These are phyloP conservation scores for Lamprologus tigripictilis DNA, from an alignment of 2,113 vertebrate species.

Conservation along the genomic window DNA sequence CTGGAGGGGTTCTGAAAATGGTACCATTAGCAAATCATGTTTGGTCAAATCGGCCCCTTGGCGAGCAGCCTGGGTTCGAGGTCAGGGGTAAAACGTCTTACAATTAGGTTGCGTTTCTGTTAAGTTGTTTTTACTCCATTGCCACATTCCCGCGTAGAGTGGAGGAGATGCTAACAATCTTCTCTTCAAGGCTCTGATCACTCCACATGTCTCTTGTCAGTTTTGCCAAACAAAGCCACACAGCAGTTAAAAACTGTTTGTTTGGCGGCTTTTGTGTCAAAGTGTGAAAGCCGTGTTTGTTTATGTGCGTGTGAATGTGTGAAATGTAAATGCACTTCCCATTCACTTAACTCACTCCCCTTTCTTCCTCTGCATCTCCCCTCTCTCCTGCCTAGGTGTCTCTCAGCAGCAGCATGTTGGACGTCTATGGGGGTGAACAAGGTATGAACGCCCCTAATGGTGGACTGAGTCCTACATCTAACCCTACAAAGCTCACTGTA, in stretches of 20 bases:
- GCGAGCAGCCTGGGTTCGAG: background rate
- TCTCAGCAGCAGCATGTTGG: conserved; percentile 86
- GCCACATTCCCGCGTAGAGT: background rate
- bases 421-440: conserved; percentile 85
- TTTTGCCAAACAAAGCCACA: conserved; percentile 16
- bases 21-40: background rate
- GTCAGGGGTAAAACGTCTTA: background rate
- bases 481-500: conserved; percentile 80
- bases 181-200: background rate
- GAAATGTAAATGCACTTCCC: background rate
- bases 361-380: background rate
- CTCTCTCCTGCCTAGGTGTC: conserved; percentile 66
- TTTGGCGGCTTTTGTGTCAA: background rate
- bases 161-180: background rate
- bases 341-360: background rate
- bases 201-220: background rate
- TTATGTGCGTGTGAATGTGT: background rate
- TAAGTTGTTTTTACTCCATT: background rate
- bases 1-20: conserved; percentile 25
- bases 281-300: background rate
- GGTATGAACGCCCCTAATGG: conserved; percentile 80
- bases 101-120: background rate
- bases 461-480: conserved; percentile 82
- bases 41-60: background rate
- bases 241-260: conserved; percentile 25